Base-by-base conservation (phyloP, 2,797 vertebrate species). In the Enteromius anoplus region DNA sequence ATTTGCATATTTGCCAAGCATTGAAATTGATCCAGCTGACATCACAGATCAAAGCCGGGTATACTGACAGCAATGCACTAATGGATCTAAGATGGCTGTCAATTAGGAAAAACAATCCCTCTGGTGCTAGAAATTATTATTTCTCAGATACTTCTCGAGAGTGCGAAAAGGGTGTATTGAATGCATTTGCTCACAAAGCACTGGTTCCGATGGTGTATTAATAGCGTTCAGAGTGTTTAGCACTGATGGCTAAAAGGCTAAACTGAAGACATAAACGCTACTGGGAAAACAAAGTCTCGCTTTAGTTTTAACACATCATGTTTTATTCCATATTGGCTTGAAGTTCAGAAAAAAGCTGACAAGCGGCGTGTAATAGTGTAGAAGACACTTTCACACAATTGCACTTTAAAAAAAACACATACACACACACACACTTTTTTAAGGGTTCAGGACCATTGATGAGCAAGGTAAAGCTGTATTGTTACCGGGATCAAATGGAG, bases 1-100 rank as follows among this genome's bases (percentile, higher is more conserved):
- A 78, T 75, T 86, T 45, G 82, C 71, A 64, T 78, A 49, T 79
- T 78, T 75, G 75, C 84, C 60, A 83, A 79, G 69, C 62, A 65
- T 47, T 82, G 75, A 86, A 75, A 65, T 72, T 53, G 49, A 68
- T 87, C 75, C 75, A 84, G 82, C 53, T 83, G 66, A 81, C 75
- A 73, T 75, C 45, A 75, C 51, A 58, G 81, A 80, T 82, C 55
- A 81, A 78, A 83, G 69, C 51, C 58, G 15, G 19, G 64, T 58
- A 71, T 66, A 75, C 78, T 66, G 75, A 81, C 77, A 71, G 69
- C 42, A 71, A 45, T 45, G 78, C 58, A 70, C 72, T 78, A 79
- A 81, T 80, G 49, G 80, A 82, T 62, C 83, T 53, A 37, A 69
- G 71, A 76, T 75, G 76, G 71, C 84, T 83, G 75, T 80, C 45